Evolutionary conservation across 2,113 vertebrate species (phyloP), one percentile per base, ranked within the genome.

Genomic region (Caranx ignobilis): DNA sequence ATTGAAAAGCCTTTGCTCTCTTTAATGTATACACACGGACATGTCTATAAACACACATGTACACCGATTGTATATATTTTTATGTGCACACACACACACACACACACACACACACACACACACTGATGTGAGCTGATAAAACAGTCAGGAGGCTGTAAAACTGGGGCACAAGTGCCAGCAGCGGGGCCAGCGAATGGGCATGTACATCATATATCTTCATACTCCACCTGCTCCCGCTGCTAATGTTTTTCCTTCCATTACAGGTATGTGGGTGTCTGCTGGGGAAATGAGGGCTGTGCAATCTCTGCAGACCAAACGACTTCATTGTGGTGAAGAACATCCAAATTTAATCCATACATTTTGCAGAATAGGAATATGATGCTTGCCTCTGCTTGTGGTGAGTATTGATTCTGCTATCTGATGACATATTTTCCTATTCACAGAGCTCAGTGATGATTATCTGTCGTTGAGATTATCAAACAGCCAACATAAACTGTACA

Each of bases 161-260:
- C 21, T 37, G 60, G 67, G 41, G 56, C 73, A 65, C 13, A 65
- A 71, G 70, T 81, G 70, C 62, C 65, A 76, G 62, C 68, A 76
- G 80, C 54, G 12, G 12, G 21, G 34, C 34, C 61, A 57, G 2
- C 11, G 11, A 80, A 84, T 16, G 48, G 60, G 41, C 26, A 16
- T 21, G 32, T 52, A 82, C 35, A 75, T 80, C 70, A 78, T 82
- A 71, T 85, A 79, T 89, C 82, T 87, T 74, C 60, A 78, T 48
- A 48, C 41, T 55, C 65, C 82, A 85, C 71, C 82, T 87, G 84
- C 82, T 77, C 6, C 63, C 59, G 50, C 82, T 78, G 85, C 65
- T 76, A 54, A 78, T 77, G 67, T 35, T 48, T 81, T 79, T 54
- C n/a, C 70, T 61, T 50, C 67, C 41, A 59, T 68, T 43, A 63